Evolutionary conservation across 2,113 vertebrate genomes (phyloP).

Genomic region (Microcebus murinus): DNA sequence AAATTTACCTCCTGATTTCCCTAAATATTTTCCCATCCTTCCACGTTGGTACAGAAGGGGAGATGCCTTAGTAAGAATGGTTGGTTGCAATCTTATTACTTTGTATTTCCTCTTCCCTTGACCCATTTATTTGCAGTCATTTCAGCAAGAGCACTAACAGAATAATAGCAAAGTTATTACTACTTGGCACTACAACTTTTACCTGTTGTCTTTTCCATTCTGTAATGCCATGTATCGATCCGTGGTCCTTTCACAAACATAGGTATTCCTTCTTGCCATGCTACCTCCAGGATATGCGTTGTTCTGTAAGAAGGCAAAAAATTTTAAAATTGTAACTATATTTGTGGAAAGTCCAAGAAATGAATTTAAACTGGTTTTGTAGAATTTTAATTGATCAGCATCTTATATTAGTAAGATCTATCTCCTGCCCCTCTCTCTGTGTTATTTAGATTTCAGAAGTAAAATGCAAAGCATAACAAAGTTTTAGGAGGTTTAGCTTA

Average conservation of each 20-base stretch:
- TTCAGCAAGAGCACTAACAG: not conserved
- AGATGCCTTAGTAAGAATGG: accelerated
- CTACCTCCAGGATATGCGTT: slow-evolving; percentile 90
- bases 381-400: not conserved
- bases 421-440: not conserved
- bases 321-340: slow-evolving; percentile 32
- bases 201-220: slow-evolving; percentile 99
- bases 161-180: accelerated
- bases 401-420: not conserved
- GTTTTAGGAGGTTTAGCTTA: not conserved
- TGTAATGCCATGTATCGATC: slow-evolving; percentile 94
- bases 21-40: not conserved
- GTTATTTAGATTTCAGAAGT: not conserved
- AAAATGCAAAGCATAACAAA: not conserved
- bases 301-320: slow-evolving; percentile 85
- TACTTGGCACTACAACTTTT: not conserved
- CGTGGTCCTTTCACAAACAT: slow-evolving; percentile 95
- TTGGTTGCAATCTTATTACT: accelerated
- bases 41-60: not conserved
- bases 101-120: not conserved
- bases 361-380: not conserved
- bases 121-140: accelerated
- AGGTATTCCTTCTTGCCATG: slow-evolving; percentile 98
- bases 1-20: not conserved
- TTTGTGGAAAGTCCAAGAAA: slow-evolving; percentile 32